Conservation (phyloP, 2,797 vertebrate species). For the Limosa lapponica region DNA sequence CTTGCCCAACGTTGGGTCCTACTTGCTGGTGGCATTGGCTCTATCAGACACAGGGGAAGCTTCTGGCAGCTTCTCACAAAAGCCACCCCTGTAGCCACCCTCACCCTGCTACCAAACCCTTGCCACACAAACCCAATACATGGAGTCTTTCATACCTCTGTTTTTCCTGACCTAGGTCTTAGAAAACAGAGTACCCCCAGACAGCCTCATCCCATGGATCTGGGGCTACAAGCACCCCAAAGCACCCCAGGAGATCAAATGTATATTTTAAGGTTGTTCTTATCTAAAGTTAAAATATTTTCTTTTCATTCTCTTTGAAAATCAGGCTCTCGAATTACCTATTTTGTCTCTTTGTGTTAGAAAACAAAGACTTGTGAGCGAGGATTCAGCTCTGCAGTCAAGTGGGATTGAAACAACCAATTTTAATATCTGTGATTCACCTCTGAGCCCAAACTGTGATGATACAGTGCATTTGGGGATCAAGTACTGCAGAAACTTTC, state of each 20-base stretch:
- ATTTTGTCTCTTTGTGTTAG: neutral
- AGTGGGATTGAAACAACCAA: neutral
- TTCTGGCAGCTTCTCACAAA: neutral
- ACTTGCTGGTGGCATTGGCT: neutral
- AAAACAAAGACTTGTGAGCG: neutral
- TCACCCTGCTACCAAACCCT: neutral
- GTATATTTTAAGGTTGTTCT: neutral
- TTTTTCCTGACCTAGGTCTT: neutral
- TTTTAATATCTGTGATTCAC: slow-evolving; percentile 3
- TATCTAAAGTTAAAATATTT: neutral
- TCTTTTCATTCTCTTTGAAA: neutral
- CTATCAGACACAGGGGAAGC: neutral
- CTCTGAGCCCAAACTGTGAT: neutral
- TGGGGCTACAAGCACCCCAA: neutral
- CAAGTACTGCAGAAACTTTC: neutral
- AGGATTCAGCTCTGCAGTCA: neutral
- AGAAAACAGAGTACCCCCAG: fast-evolving
- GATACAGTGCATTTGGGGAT: neutral
- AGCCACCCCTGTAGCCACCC: neutral
- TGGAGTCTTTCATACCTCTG: fast-evolving
- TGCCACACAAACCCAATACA: neutral
- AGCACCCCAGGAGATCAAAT: neutral
- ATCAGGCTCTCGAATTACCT: neutral
- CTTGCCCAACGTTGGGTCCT: neutral
- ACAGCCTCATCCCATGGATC: neutral